These are phyloP conservation scores for Campoplex capitator DNA, from an alignment of 2,888 invertebrate genomes.

Conservation along the genomic window DNA sequence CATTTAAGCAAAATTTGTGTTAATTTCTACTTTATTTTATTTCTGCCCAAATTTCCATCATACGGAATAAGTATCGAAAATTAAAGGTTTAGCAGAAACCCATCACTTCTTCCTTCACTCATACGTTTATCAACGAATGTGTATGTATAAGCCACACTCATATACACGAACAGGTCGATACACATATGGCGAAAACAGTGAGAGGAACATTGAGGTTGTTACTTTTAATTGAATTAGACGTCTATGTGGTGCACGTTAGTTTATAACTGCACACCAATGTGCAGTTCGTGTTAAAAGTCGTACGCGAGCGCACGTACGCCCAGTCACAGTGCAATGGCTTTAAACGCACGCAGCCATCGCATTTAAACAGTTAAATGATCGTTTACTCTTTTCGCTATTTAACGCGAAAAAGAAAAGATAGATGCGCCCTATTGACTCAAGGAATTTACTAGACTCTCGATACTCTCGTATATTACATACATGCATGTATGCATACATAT, in stretches of 20 bases:
- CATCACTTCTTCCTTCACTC: not conserved
- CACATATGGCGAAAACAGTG: conserved; percentile 35
- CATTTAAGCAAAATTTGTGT: not conserved
- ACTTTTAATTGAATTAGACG: conserved; percentile 68
- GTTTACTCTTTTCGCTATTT: not conserved
- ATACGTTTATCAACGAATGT: not conserved
- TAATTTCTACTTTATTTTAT: not conserved
- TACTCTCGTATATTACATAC: not conserved
- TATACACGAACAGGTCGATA: not conserved
- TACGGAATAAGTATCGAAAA: not conserved
- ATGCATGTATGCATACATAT: not conserved
- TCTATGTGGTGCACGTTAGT: conserved; percentile 39
- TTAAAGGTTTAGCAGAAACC: not conserved
- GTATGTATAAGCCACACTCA: not conserved
- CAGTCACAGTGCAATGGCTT: conserved; percentile 54
- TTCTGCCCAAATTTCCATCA: not conserved
- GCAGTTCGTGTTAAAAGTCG: conserved; percentile 58
- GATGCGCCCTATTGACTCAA: conserved; percentile 21
- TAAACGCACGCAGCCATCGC: conserved; percentile 10
- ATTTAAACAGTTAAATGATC: conserved; percentile 7
- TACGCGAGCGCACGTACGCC: conserved; percentile 48
- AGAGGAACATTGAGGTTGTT: conserved; percentile 60
- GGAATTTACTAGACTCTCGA: not conserved
- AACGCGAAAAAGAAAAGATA: no score
- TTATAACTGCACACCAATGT: conserved; percentile 41